Base-by-base conservation (phyloP, 2,797 vertebrate genomes). In the Erethizon dorsatum region DNA sequence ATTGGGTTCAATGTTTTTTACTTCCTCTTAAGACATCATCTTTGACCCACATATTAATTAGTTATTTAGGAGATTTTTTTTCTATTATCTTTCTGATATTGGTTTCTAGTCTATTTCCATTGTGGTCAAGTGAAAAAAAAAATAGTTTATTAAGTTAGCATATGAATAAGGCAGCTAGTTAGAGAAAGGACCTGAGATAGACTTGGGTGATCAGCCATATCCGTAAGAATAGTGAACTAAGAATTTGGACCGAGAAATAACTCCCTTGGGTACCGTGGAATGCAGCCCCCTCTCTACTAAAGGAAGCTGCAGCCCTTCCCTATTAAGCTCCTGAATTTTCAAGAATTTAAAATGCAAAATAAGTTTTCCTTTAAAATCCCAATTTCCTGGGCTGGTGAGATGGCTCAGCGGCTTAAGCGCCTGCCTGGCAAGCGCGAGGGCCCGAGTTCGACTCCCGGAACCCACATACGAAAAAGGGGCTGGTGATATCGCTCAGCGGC, bases 21-120 rank as follows among this genome's bases (percentile, higher is more conserved):
- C 77, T 97, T 94, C 67, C 75, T 69, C 56, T 52, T 54, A 37
- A 91, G 65, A n/a, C 2, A n/a, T 86, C 11, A 15, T 73, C 86
- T 47, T 83, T 89, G 56, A 61, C 4, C 24, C 22, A 33, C 26
- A 17, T 37, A 94, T 93, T 90, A 91, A 79, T 93, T 82, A 82
- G 41, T 84, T 65, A 31, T 71, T 56, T 75, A 61, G n/a, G 5
- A 15, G 1, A 18, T 65, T 69, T 75, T 92, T 92, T 95, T 63
- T 96, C 69, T 18, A 33, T 61, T 80, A 91, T 65, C n/a, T 71
- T 67, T 88, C 47, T 65, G n/a, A 61, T 78, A 56, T 5, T 88
- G 7, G 8, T 82, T 94, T 95, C 75, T 84, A 79, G 12, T 88
- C 75, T 95, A 33, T 54, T 78, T 73, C 13, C 8, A 50, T n/a